phyloP scores from a whole-genome alignment of 1,140 invertebrate genomes.

The Lanistes nyassanus region DNA sequence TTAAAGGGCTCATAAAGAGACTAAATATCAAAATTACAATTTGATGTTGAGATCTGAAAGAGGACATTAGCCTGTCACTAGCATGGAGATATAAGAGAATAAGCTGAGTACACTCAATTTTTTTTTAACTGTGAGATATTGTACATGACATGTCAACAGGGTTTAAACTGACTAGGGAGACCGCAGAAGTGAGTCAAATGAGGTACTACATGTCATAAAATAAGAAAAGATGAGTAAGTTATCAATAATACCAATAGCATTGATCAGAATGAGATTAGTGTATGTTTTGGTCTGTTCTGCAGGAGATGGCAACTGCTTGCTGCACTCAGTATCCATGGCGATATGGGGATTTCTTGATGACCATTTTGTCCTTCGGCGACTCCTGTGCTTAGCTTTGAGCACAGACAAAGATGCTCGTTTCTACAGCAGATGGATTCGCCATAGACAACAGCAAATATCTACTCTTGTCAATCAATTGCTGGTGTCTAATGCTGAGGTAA shows the following conservation, averaged over 20 bases:
- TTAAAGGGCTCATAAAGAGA: not conserved
- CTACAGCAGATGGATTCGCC: slow-evolving; percentile 73
- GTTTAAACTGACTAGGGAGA: not conserved
- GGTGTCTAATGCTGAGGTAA: slow-evolving; percentile 5
- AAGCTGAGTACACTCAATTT: not conserved
- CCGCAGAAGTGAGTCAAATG: too few relatives aligned
- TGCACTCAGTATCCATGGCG: slow-evolving; percentile 80
- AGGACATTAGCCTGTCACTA: too few relatives aligned
- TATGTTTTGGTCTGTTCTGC: slow-evolving; percentile 28
- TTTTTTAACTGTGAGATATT: not conserved
- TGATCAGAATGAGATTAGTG: not conserved
- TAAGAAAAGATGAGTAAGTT: not conserved
- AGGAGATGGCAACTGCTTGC: slow-evolving; percentile 88
- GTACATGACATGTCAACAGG: not conserved
- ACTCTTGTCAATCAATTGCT: slow-evolving; percentile 7
- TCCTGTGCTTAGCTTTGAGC: slow-evolving; percentile 77
- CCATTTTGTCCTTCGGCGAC: slow-evolving; percentile 79
- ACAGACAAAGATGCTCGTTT: slow-evolving; percentile 71
- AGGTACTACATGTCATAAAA: not conserved
- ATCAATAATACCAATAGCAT: not conserved
- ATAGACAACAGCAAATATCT: slow-evolving; percentile 31
- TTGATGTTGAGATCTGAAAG: too few relatives aligned
- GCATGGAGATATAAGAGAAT: too few relatives aligned
- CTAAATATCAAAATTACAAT: too few relatives aligned
- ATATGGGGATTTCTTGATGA: slow-evolving; percentile 90